Evolutionary conservation across 2,888 invertebrate species (phyloP).

Genomic region (Lycocerus yunnanus): DNA sequence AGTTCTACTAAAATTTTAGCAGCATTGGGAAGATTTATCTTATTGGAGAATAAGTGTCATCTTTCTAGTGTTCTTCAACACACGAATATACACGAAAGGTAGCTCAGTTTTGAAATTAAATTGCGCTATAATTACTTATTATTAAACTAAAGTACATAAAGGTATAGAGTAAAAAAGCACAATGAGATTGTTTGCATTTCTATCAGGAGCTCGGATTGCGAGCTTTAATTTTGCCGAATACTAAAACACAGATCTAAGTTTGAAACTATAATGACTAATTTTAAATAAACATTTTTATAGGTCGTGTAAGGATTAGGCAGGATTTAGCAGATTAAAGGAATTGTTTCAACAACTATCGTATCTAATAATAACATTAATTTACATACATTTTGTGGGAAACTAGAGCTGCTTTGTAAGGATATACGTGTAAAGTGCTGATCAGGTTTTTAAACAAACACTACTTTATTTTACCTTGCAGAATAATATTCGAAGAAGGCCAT

Average conservation of each 20-base stretch:
- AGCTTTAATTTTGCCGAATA: not conserved
- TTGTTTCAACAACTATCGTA: not conserved
- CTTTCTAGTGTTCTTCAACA: too few relatives aligned
- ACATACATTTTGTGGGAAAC: not conserved
- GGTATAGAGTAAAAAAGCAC: not conserved
- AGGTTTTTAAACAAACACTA: not conserved
- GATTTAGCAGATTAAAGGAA: not conserved
- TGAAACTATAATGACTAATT: not conserved
- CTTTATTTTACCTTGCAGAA: conserved; percentile 66
- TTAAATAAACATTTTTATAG: not conserved
- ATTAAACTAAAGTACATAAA: not conserved
- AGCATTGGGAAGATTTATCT: too few relatives aligned
- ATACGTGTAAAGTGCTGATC: not conserved
- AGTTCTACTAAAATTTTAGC: too few relatives aligned
- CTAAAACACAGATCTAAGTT: not conserved
- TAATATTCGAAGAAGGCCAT: conserved; percentile 85
- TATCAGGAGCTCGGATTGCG: too few relatives aligned
- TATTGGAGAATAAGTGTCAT: too few relatives aligned
- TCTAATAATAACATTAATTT: conserved; percentile 1
- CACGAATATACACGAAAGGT: too few relatives aligned
- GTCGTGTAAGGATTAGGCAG: not conserved
- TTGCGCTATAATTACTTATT: not conserved
- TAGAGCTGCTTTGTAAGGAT: not conserved
- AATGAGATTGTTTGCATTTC: not conserved
- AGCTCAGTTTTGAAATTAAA: too few relatives aligned